phyloP scores from a whole-genome alignment of 2,797 vertebrate genomes.

The Melanotaenia parkinsoni region DNA sequence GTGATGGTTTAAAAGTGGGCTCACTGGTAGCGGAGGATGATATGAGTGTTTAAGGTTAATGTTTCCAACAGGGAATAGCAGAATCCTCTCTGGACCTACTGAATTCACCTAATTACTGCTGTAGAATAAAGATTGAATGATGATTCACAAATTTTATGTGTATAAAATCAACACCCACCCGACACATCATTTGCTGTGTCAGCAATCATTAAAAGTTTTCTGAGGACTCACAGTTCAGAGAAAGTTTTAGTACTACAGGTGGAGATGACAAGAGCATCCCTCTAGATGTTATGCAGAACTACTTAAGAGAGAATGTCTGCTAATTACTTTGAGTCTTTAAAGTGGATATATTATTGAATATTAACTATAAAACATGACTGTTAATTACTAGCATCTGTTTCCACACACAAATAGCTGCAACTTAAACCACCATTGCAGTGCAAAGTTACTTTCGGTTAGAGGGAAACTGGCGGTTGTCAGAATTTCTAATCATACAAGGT shows the following conservation, averaged over 20 bases:
- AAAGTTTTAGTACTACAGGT: too few relatives aligned
- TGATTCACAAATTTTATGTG: background rate
- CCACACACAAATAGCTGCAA: background rate
- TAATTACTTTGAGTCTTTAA: background rate
- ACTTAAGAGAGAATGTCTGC: background rate
- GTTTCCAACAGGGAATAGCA: constrained; percentile 72
- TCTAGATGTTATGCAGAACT: background rate
- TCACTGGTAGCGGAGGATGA: constrained; percentile 26
- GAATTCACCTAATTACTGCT: constrained; percentile 75
- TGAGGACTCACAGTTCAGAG: too few relatives aligned
- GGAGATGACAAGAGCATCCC: too few relatives aligned
- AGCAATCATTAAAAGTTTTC: background rate
- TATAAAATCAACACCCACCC: background rate
- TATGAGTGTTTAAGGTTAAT: constrained; percentile 77
- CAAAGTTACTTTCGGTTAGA: background rate
- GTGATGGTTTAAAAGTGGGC: constrained; percentile 36
- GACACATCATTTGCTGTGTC: background rate
- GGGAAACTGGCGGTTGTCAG: constrained; percentile 31
- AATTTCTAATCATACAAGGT: constrained; percentile 39
- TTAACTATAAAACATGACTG: background rate
- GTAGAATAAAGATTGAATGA: constrained; percentile 26
- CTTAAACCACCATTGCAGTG: background rate
- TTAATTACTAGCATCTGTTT: background rate
- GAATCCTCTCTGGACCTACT: constrained; percentile 40
- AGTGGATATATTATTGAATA: background rate